phyloP scores from a whole-genome alignment of 2,113 vertebrate genomes.

The Larimichthys crocea region DNA sequence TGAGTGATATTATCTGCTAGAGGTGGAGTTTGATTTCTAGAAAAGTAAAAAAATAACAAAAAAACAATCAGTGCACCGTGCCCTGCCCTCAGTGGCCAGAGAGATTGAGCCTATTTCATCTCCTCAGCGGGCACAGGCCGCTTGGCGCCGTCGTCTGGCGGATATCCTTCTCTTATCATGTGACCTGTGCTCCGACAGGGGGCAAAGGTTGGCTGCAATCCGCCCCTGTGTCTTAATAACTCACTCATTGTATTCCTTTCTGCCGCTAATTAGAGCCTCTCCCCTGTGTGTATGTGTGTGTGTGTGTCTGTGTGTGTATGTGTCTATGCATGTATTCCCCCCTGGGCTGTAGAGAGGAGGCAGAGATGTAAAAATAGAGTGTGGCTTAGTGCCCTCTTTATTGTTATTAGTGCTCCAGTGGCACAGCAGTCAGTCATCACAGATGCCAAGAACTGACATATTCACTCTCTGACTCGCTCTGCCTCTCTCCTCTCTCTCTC shows the following conservation, averaged over 20 bases:
- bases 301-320: conserved; percentile 40
- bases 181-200: conserved; percentile 82
- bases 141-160: conserved; percentile 83
- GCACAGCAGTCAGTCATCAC: conserved; percentile 79
- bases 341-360: conserved; percentile 61
- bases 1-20: neutral
- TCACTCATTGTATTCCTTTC: conserved; percentile 89
- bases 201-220: conserved; percentile 86
- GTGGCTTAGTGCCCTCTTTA: conserved; percentile 81
- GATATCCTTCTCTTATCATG: conserved; percentile 82
- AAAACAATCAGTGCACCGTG: conserved; percentile 52
- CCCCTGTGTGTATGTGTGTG: conserved; percentile 59
- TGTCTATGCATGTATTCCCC: conserved; percentile 64
- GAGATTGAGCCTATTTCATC: conserved; percentile 71
- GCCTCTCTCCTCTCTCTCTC: conserved; percentile 29
- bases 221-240: conserved; percentile 91
- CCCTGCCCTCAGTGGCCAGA: conserved; percentile 48
- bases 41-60: conserved; percentile 14
- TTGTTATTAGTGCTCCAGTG: conserved; percentile 84
- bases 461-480: conserved; percentile 53
- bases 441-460: conserved; percentile 75
- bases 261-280: conserved; percentile 89
- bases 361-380: conserved; percentile 81
- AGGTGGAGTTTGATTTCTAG: conserved; percentile 35
- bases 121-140: conserved; percentile 83